Evolutionary conservation across 2,888 invertebrate species (phyloP).

Genomic region (Leptura quadrifasciata): DNA sequence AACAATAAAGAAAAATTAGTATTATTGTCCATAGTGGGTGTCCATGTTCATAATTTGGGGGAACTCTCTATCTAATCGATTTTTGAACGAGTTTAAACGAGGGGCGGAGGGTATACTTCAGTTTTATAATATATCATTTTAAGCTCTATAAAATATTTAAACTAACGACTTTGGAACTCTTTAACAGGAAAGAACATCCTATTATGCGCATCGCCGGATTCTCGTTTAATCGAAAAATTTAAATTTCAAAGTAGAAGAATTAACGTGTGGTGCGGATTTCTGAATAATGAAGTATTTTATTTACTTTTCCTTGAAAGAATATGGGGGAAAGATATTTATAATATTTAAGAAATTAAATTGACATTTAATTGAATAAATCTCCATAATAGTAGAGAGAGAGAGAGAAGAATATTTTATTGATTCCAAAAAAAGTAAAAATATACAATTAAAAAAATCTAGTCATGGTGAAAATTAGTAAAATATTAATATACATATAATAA

Average conservation of each 20-base stretch:
- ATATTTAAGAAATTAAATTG: not conserved
- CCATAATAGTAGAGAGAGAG: no score
- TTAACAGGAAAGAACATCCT: not conserved
- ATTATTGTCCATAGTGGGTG: no score
- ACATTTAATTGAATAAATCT: not conserved
- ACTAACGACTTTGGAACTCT: not conserved
- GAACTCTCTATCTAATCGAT: no score
- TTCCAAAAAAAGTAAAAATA: no score
- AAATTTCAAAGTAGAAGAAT: constrained; percentile 1
- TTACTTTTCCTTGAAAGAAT: not conserved
- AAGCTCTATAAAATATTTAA: not conserved
- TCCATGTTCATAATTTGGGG: no score
- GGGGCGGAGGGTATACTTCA: not conserved
- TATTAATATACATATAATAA: no score
- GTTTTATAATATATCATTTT: not conserved
- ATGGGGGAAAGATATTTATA: not conserved
- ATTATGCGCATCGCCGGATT: not conserved
- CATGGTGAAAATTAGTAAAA: no score
- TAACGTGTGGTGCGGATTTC: not conserved
- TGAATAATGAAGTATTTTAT: not conserved
- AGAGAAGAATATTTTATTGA: no score
- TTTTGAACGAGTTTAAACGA: no score
- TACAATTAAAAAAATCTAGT: no score
- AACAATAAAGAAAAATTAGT: no score
- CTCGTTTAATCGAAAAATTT: not conserved